Evolutionary conservation across 2,888 invertebrate species (phyloP), one percentile per base, ranked within the genome.

Genomic region (Sphaerophoria rueppellii): DNA sequence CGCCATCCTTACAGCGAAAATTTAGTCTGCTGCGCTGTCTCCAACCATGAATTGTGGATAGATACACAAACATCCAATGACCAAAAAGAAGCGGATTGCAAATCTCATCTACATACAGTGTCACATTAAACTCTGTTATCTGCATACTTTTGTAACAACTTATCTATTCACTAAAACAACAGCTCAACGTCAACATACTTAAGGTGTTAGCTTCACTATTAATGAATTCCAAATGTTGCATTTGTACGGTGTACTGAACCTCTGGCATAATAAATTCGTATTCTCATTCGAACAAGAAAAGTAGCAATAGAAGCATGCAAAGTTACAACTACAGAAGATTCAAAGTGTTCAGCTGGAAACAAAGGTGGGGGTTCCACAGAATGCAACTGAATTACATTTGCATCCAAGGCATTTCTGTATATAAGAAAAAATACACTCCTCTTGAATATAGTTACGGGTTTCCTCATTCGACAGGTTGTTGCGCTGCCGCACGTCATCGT

Each of bases 401-500:
- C 85, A 85, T 85, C 77, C 67, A 77, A 81, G 76, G 63, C 55
- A 76, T 75, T 80, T 67, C 72, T 81, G 58, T 81, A 81, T 81
- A 81, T 81, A 76, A 76, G 58, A 73, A 83, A 85, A 63, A 76
- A 43, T 72, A 16, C 14, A 67, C 40, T 9, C 3, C 11, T 24
- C 12, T 16, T 7, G 40, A 40, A 16, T 16, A 14, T 14, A 63
- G 63, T 57, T 52, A 65, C n/a, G 34, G 58, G 70, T 72, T 85
- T 77, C 55, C 60, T 70, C 72, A 85, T 85, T 85, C 85, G 85
- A 85, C 85, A 85, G 85, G 85, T 85, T 85, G 85, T 77, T 76
- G 82, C 46, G 65, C 65, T 34, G 48, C 43, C 67, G 16, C 50
- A 76, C 57, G 54, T 32, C 12, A n/a, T 40, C 48, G 69, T 74